Evolutionary conservation across 1,140 invertebrate genomes (phyloP).

Genomic region (Dendroctonus ponderosae): DNA sequence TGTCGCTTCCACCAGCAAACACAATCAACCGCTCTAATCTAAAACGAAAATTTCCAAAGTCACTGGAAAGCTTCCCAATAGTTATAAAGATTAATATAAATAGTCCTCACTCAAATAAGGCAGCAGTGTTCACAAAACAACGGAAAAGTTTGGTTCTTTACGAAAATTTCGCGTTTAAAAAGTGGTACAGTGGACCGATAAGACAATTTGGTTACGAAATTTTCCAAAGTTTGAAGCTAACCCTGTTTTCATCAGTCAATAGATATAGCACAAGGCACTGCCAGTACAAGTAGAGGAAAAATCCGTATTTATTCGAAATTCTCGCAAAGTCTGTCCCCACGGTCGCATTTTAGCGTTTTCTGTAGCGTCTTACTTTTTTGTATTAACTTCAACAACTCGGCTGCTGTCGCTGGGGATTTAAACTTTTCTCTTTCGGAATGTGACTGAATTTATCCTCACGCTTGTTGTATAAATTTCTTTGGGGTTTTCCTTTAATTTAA

Average conservation of each 20-base stretch:
- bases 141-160: too few species aligned
- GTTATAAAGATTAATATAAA: too few species aligned
- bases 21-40: too few species aligned
- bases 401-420: conserved; percentile 14
- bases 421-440: conserved; percentile 13
- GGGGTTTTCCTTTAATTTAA: conserved; percentile 5
- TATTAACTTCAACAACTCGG: conserved; percentile 24
- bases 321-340: conserved; percentile 14
- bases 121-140: too few species aligned
- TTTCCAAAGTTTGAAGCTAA: not conserved
- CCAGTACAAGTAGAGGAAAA: conserved; percentile 7
- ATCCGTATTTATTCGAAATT: conserved; percentile 21
- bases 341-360: conserved; percentile 22
- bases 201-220: not conserved
- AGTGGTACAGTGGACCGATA: not conserved
- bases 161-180: too few species aligned
- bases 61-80: too few species aligned
- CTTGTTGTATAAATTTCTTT: conserved; percentile 21
- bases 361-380: conserved; percentile 23
- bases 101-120: too few species aligned
- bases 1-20: too few species aligned
- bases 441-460: conserved; percentile 17
- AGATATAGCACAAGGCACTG: not conserved
- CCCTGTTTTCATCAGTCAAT: not conserved
- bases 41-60: too few species aligned